Evolutionary conservation across 2,797 vertebrate genomes (phyloP).

Genomic region (Tenualosa ilisha): DNA sequence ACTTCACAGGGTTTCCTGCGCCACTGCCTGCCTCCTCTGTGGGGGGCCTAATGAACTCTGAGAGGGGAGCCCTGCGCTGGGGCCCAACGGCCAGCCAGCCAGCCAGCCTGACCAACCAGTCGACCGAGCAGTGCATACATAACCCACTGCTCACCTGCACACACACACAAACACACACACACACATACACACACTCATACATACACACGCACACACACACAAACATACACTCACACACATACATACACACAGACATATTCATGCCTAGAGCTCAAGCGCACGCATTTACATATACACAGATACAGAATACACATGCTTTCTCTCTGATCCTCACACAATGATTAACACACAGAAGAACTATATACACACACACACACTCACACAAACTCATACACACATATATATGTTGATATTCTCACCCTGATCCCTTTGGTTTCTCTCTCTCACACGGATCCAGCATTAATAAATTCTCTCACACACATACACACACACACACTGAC

Average conservation of each 20-base stretch:
- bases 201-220: background rate
- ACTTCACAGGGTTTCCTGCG: constrained; percentile 82
- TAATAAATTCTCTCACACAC: background rate
- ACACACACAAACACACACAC: background rate
- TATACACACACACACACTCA: background rate
- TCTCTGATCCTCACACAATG: background rate
- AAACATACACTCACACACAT: background rate
- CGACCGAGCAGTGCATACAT: constrained; percentile 19
- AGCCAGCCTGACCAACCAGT: constrained; percentile 41
- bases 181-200: background rate
- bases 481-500: background rate
- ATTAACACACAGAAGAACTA: background rate
- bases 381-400: background rate
- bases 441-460: background rate
- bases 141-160: constrained; percentile 17
- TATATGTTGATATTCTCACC: constrained; percentile 1
- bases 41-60: constrained; percentile 89
- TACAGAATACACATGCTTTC: background rate
- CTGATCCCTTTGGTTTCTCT: constrained; percentile 5
- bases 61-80: constrained; percentile 54
- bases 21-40: constrained; percentile 78
- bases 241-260: background rate
- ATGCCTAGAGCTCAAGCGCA: background rate
- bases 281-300: background rate
- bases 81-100: constrained; percentile 28